phyloP scores from a whole-genome alignment of 2,888 invertebrate species.

The Eupithecia inturbata region DNA sequence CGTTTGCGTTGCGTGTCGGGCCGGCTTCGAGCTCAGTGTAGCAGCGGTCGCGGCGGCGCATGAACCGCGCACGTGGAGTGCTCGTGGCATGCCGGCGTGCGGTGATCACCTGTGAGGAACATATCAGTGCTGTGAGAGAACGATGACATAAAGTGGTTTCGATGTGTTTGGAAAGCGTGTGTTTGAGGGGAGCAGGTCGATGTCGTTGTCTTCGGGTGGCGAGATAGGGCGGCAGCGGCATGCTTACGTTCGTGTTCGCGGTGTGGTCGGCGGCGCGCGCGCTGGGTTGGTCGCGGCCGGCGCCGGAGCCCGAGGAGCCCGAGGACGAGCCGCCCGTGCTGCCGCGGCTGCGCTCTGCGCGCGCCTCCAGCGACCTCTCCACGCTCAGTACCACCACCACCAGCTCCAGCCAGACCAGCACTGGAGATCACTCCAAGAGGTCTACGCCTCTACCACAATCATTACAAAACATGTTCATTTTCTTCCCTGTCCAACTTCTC shows the following conservation, averaged over 20 bases:
- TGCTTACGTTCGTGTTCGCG: conserved; percentile 86
- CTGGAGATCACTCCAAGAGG: conserved; percentile 77
- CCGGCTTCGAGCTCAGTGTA: conserved; percentile 65
- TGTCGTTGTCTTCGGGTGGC: conserved; percentile 61
- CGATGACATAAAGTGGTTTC: conserved; percentile 58
- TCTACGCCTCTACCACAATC: conserved; percentile 51
- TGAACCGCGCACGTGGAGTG: conserved; percentile 60
- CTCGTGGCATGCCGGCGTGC: conserved; percentile 61
- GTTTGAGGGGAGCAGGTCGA: conserved; percentile 63
- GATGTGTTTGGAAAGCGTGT: conserved; percentile 64
- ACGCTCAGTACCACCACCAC: conserved; percentile 80
- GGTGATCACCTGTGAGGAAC: conserved; percentile 19
- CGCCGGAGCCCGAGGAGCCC: conserved; percentile 64
- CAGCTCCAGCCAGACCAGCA: conserved; percentile 79
- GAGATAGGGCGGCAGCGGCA: conserved; percentile 67
- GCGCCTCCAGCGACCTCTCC: conserved; percentile 80
- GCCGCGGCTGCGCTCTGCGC: conserved; percentile 77
- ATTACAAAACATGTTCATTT: not conserved
- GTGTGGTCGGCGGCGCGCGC: conserved; percentile 86
- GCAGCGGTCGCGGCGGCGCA: conserved; percentile 70
- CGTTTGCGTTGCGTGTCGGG: conserved; percentile 61
- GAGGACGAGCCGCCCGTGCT: conserved; percentile 73
- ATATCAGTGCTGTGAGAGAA: conserved; percentile 49
- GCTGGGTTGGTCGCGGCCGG: conserved; percentile 77
- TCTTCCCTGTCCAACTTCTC: too few relatives aligned